Conservation (phyloP, 2,888 invertebrate genomes). For the Pandemis cinnamomeana region DNA sequence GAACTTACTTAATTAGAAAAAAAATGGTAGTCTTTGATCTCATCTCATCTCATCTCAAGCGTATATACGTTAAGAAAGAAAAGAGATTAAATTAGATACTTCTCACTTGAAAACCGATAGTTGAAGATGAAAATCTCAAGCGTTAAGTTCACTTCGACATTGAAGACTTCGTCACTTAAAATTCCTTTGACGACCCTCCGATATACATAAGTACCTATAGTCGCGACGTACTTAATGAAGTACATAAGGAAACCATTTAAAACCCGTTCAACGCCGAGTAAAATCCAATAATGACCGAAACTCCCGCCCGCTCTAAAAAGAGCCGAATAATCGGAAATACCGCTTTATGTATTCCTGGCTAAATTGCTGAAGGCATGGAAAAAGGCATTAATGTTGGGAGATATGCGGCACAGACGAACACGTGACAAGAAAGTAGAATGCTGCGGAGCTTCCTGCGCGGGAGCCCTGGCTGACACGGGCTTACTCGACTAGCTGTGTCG, state of each 20-base stretch:
- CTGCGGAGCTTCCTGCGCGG: constrained; percentile 33
- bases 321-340: constrained; percentile 54
- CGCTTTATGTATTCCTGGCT: constrained; percentile 50
- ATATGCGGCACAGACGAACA: constrained; percentile 52
- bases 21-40: not conserved
- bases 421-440: constrained; percentile 52
- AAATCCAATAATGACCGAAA: constrained; percentile 56
- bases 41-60: too few relatives aligned
- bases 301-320: constrained; percentile 44
- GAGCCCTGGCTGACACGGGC: not conserved
- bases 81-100: not conserved
- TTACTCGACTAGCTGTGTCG: not conserved
- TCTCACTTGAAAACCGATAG: not conserved
- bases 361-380: constrained; percentile 55
- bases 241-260: constrained; percentile 44
- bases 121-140: not conserved
- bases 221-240: constrained; percentile 43
- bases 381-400: constrained; percentile 52
- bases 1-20: not conserved
- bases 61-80: not conserved
- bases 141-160: not conserved
- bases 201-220: not conserved
- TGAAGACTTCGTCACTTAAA: constrained; percentile 8
- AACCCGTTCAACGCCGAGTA: constrained; percentile 46
- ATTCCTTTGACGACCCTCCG: constrained; percentile 25